Percentiles rank a stretch among this genome's conserved stretches.
phyloP scores from a whole-genome alignment of 2,888 invertebrate genomes.

The Drosophila parthenogenetica region DNA sequence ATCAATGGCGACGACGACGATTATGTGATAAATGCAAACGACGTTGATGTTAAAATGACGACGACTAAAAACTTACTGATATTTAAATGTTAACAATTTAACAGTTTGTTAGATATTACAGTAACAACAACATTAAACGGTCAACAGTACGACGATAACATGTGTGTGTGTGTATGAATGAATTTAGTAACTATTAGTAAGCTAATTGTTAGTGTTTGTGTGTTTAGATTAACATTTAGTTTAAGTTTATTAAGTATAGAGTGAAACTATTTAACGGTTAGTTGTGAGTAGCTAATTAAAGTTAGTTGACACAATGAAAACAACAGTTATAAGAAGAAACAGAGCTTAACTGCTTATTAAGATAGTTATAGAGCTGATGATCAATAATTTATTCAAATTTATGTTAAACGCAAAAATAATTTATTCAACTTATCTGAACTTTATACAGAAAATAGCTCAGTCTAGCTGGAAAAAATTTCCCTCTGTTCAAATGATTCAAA shows the following conservation, averaged over 20 bases:
- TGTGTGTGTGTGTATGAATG: slow-evolving; percentile 10
- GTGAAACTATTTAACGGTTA: slow-evolving; percentile 54
- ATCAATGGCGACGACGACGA: slow-evolving; percentile 31
- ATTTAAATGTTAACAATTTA: slow-evolving; percentile 13
- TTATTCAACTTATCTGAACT: background rate
- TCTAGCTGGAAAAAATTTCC: background rate
- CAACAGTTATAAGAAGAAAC: slow-evolving; percentile 17
- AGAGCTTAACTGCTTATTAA: slow-evolving; percentile 4
- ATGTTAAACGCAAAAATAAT: background rate
- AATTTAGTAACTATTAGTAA: no score
- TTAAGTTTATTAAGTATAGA: slow-evolving; percentile 15
- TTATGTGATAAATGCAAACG: slow-evolving; percentile 38
- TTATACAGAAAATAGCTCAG: background rate
- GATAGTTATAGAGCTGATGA: background rate
- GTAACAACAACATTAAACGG: slow-evolving; percentile 65
- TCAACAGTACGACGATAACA: slow-evolving; percentile 63
- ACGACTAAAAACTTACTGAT: slow-evolving; percentile 38
- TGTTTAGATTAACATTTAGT: slow-evolving; percentile 58
- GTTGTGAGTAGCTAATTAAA: slow-evolving; percentile 33
- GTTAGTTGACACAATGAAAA: slow-evolving; percentile 46
- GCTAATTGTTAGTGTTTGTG: slow-evolving; percentile 1
- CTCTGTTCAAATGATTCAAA: slow-evolving; percentile 9
- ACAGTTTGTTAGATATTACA: slow-evolving; percentile 44
- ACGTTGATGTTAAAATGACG: slow-evolving; percentile 29
- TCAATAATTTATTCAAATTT: background rate